Evolutionary conservation across 2,113 vertebrate species (phyloP).

Genomic region (Agapornis roseicollis): DNA sequence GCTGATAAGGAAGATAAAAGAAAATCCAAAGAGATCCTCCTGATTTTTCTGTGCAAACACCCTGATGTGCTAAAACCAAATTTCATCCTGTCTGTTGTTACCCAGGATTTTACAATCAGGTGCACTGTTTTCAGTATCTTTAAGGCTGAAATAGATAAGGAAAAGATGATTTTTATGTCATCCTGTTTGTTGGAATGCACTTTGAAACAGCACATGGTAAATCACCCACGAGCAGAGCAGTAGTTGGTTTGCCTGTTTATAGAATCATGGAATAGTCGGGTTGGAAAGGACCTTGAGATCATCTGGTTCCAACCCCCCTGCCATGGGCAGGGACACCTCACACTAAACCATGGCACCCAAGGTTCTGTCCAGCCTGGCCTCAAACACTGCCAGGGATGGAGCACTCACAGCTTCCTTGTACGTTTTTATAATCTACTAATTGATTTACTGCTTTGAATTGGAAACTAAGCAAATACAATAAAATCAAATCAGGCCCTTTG

Average conservation of each 20-base stretch:
- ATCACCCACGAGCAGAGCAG: not conserved
- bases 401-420: not conserved
- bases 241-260: not conserved
- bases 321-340: not conserved
- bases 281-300: not conserved
- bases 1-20: not conserved
- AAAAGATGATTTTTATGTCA: not conserved
- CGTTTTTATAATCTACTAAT: not conserved
- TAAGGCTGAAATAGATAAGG: not conserved
- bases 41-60: not conserved
- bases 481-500: not conserved
- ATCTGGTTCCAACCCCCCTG: not conserved
- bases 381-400: not conserved
- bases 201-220: rapidly evolving
- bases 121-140: not conserved
- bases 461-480: not conserved
- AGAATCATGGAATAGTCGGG: not conserved
- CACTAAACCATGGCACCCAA: not conserved
- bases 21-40: not conserved
- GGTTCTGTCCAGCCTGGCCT: not conserved
- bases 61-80: not conserved
- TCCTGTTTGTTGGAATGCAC: not conserved
- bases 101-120: not conserved
- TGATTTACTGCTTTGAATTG: not conserved
- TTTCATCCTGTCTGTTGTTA: not conserved